A percentile compares a stretch with the other conserved stretches of the same genome.
Evolutionary conservation across 2,113 vertebrate species (phyloP).

Genomic region (Orycteropus afer): DNA sequence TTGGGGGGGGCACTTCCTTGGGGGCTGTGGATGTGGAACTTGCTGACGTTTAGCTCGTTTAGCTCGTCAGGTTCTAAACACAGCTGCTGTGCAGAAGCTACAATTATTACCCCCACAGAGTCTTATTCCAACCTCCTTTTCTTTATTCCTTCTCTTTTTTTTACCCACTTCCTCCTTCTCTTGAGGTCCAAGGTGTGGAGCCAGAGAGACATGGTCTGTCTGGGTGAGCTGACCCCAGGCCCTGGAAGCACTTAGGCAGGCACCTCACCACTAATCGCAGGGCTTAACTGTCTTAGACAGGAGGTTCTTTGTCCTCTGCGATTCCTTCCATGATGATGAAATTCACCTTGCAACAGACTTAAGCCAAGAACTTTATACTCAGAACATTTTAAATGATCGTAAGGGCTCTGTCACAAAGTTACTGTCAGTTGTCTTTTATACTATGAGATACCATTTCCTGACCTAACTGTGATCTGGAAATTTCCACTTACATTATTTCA

Average conservation of each 20-base stretch:
- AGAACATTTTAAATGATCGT: conserved; percentile 39
- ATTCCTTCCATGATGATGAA: conserved; percentile 45
- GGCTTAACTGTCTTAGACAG: conserved; percentile 72
- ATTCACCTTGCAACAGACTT: conserved; percentile 71
- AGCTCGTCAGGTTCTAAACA: conserved; percentile 47
- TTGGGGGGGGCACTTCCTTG: not conserved
- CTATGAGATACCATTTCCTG: not conserved
- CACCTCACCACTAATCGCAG: conserved; percentile 54
- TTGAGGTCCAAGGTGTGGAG: conserved; percentile 60
- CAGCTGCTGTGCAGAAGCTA: conserved; percentile 50
- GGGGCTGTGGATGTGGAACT: not conserved
- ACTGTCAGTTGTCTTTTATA: not conserved
- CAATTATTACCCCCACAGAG: conserved; percentile 49
- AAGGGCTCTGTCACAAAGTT: conserved; percentile 9
- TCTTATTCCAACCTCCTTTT: conserved; percentile 22
- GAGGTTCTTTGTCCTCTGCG: conserved; percentile 71
- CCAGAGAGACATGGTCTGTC: conserved; percentile 50
- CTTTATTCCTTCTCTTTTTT: conserved; percentile 14
- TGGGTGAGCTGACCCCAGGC: conserved; percentile 67
- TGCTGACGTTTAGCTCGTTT: not conserved
- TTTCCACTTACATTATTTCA: not conserved
- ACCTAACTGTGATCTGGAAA: conserved; percentile 5
- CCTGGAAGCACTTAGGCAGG: conserved; percentile 73
- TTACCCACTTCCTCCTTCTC: conserved; percentile 31
- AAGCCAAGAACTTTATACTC: conserved; percentile 47